phyloP scores from a whole-genome alignment of 2,888 invertebrate species.

The Monoplex corrugatus region DNA sequence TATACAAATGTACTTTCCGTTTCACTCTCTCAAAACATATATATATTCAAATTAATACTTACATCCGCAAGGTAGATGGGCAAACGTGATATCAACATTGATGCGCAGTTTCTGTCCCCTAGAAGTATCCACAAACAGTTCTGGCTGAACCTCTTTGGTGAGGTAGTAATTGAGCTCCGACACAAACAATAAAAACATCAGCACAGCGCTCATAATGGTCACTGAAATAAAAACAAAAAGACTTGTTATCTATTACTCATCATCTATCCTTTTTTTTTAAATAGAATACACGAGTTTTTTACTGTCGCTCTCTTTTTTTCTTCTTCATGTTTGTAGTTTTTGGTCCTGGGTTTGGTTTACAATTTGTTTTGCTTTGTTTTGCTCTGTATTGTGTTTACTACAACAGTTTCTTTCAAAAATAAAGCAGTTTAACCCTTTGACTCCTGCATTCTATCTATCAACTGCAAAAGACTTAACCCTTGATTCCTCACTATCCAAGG shows the following conservation, averaged over 20 bases:
- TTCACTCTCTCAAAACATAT: not conserved
- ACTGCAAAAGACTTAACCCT: too few relatives aligned
- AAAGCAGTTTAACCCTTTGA: too few relatives aligned
- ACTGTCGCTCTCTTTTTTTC: too few relatives aligned
- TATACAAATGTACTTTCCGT: not conserved
- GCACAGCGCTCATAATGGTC: constrained; percentile 91
- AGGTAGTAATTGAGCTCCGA: constrained; percentile 93
- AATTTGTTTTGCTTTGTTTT: too few relatives aligned
- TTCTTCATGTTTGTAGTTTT: too few relatives aligned
- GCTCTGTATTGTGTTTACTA: too few relatives aligned
- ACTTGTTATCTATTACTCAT: not conserved
- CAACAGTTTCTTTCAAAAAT: too few relatives aligned
- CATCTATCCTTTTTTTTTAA: too few relatives aligned
- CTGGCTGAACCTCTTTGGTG: constrained; percentile 93
- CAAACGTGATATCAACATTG: constrained; percentile 94
- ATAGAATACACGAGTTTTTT: too few relatives aligned
- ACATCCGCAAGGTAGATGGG: constrained; percentile 95
- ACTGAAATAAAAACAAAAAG: constrained; percentile 85
- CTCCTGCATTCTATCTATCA: too few relatives aligned
- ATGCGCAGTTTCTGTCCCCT: constrained; percentile 95
- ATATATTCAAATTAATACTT: constrained; percentile 84
- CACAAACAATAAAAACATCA: constrained; percentile 91
- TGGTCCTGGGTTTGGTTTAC: too few relatives aligned
- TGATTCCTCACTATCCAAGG: too few relatives aligned
- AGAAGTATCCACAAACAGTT: constrained; percentile 97